phyloP scores from a whole-genome alignment of 2,888 invertebrate species.

The Ypsolopha scabrella region DNA sequence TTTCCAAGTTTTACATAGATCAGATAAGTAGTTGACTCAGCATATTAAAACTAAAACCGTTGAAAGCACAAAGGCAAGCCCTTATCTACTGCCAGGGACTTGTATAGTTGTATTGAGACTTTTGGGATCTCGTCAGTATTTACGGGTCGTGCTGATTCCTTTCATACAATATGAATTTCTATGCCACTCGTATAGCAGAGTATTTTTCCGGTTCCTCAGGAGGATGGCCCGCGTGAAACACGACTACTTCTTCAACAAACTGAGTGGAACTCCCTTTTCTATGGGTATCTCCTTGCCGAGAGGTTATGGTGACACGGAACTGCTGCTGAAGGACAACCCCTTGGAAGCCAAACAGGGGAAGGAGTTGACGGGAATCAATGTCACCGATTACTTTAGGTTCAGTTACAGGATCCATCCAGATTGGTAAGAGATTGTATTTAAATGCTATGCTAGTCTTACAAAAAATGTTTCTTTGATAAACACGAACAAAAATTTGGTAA shows the following conservation, averaged over 20 bases:
- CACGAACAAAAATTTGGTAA: too few relatives aligned
- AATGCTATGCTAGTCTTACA: too few relatives aligned
- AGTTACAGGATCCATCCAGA: conserved; percentile 87
- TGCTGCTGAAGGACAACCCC: conserved; percentile 84
- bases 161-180: neutral
- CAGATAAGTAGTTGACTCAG: too few relatives aligned
- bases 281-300: conserved; percentile 87
- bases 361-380: conserved; percentile 75
- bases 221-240: conserved; percentile 82
- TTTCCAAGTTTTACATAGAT: too few relatives aligned
- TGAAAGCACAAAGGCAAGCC: too few relatives aligned
- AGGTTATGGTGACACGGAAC: conserved; percentile 81
- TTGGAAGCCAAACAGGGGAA: conserved; percentile 75
- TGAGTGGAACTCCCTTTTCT: conserved; percentile 89
- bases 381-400: conserved; percentile 80
- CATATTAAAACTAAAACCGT: too few relatives aligned
- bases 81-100: too few relatives aligned
- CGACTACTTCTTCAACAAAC: conserved; percentile 85
- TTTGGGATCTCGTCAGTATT: too few relatives aligned
- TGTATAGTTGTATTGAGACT: too few relatives aligned
- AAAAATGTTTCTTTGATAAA: too few relatives aligned
- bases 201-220: conserved; percentile 21
- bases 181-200: neutral
- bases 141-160: too few relatives aligned
- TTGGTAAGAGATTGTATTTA: conserved; percentile 70